These are phyloP conservation scores for Lota lota DNA, from an alignment of 2,113 vertebrate genomes.

Conservation along the genomic window DNA sequence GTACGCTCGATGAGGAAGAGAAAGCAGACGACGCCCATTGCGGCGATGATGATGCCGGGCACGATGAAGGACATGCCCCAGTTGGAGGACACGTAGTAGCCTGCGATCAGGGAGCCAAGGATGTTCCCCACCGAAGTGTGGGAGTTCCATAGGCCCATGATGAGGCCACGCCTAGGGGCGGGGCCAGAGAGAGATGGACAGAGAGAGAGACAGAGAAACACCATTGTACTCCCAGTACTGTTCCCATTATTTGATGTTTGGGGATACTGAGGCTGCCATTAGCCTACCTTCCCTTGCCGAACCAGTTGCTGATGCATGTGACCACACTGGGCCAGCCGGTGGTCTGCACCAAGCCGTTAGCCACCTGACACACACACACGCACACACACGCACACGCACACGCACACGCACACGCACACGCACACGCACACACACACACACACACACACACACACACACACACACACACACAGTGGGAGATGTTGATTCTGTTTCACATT, in stretches of 20 bases:
- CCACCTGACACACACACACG: conserved; percentile 68
- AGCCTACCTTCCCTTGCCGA: conserved; percentile 92
- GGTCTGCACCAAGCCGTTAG: conserved; percentile 90
- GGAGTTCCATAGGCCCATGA: conserved; percentile 98
- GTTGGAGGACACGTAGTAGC: conserved; percentile 80
- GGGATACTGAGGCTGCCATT: neutral
- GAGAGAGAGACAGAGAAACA: neutral
- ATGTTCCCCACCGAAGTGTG: conserved; percentile 97
- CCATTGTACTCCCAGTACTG: neutral
- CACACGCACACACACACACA: no score
- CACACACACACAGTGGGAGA: no score
- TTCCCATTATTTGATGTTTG: neutral
- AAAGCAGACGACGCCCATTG: conserved; percentile 85
- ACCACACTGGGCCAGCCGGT: conserved; percentile 94
- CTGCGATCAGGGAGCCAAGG: conserved; percentile 88
- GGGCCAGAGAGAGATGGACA: neutral
- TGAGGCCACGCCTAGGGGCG: conserved; percentile 81
- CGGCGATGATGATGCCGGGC: conserved; percentile 81
- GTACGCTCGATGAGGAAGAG: conserved; percentile 94
- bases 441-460: no score
- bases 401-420: no score
- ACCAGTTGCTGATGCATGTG: conserved; percentile 93
- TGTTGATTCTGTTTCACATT: no score
- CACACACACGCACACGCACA: no score
- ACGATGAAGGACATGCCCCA: conserved; percentile 94